Percentiles rank a stretch among this genome's conserved stretches.
phyloP scores from a whole-genome alignment of 2,888 invertebrate species.

The Mayetiola destructor region DNA sequence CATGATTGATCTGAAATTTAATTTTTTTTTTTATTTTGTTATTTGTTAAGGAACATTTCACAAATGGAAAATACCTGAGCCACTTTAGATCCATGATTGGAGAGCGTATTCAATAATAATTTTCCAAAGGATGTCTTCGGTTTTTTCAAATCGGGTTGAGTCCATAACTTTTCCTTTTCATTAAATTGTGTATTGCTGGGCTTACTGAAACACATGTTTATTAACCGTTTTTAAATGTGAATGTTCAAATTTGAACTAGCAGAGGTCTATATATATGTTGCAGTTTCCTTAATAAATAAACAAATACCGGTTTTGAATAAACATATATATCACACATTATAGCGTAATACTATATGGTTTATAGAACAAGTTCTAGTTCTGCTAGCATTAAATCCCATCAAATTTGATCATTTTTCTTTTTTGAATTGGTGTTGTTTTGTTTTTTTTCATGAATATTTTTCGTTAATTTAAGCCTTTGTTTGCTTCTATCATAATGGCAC shows the following conservation, averaged over 20 bases:
- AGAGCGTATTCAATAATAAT: background rate
- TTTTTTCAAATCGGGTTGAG: background rate
- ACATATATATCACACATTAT: conserved; percentile 1
- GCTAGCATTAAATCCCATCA: too few relatives aligned
- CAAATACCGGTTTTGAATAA: background rate
- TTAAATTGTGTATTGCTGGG: background rate
- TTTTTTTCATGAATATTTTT: too few relatives aligned
- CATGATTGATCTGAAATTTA: background rate
- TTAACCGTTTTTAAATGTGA: background rate
- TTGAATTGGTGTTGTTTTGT: too few relatives aligned
- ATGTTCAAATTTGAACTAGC: background rate
- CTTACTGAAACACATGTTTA: background rate
- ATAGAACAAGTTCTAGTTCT: too few relatives aligned
- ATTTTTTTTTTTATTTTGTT: background rate
- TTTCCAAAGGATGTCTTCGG: background rate
- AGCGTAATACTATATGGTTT: too few relatives aligned
- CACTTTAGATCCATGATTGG: background rate
- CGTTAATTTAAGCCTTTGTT: too few relatives aligned
- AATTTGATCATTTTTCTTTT: too few relatives aligned
- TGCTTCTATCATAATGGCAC: too few relatives aligned
- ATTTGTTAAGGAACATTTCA: background rate
- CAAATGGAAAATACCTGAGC: background rate
- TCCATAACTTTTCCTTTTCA: background rate
- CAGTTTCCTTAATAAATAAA: conserved; percentile 6
- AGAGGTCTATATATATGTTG: too few relatives aligned